Conservation (phyloP, 2,797 vertebrate species). For the Varecia variegata region DNA sequence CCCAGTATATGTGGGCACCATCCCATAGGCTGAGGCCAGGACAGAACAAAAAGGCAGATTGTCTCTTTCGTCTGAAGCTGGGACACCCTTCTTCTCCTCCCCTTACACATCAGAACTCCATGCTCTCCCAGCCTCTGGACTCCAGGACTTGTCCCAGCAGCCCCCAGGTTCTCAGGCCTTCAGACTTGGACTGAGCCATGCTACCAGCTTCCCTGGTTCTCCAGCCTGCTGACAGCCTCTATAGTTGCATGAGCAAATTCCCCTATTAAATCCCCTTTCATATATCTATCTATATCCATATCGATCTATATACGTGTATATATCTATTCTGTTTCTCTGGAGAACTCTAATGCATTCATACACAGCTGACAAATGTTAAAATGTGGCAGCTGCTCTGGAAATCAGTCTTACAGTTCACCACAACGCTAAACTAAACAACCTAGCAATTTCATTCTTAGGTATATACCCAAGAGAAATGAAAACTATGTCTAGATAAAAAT, state of each 20-base stretch:
- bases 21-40: neutral
- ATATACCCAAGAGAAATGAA: neutral
- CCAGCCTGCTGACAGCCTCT: neutral
- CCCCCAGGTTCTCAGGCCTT: neutral
- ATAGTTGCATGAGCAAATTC: neutral
- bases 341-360: neutral
- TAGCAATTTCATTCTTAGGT: neutral
- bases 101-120: neutral
- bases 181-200: neutral
- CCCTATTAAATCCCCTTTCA: neutral
- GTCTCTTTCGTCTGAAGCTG: neutral
- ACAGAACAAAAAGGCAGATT: neutral
- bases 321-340: neutral
- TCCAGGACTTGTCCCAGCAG: neutral
- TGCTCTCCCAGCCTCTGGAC: neutral
- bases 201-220: neutral
- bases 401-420: neutral
- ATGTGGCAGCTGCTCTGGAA: neutral
- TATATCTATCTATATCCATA: neutral
- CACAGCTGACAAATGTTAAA: neutral
- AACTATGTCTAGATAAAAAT: neutral
- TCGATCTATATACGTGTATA: no score
- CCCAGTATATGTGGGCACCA: neutral
- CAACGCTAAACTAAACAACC: neutral
- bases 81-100: neutral